Conservation (phyloP, 2,888 invertebrate species). For the Synanthedon formicaeformis region DNA sequence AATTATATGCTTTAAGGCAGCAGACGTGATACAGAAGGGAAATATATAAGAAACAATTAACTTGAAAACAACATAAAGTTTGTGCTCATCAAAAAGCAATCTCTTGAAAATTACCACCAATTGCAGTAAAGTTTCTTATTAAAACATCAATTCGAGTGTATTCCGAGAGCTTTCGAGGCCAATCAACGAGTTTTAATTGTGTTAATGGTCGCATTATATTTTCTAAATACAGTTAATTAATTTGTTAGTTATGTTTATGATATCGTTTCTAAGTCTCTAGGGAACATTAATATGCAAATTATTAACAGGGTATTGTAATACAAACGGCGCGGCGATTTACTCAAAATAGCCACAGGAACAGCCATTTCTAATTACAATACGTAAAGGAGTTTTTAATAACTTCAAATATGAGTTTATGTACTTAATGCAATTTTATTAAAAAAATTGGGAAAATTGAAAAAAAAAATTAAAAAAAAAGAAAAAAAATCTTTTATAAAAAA, state of each 20-base stretch:
- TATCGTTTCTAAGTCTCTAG: background rate
- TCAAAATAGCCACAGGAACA: too few species aligned
- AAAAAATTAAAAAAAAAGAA: too few species aligned
- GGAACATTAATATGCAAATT: too few species aligned
- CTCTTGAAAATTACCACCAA: background rate
- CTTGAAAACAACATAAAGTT: background rate
- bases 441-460: too few species aligned
- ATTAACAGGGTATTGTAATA: too few species aligned
- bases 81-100: background rate
- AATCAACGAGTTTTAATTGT: background rate
- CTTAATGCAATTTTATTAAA: too few species aligned
- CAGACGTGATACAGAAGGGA: background rate
- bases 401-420: too few species aligned
- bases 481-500: too few species aligned
- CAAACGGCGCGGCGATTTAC: too few species aligned
- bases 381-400: too few species aligned
- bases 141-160: background rate
- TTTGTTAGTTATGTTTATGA: background rate
- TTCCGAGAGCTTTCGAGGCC: background rate
- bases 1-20: too few species aligned
- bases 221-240: conserved; percentile 5
- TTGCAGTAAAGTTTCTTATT: conserved; percentile 2
- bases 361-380: too few species aligned
- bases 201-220: conserved; percentile 4
- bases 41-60: background rate